Conservation (phyloP, 1,140 invertebrate species). For the Hyphantria cunea region DNA sequence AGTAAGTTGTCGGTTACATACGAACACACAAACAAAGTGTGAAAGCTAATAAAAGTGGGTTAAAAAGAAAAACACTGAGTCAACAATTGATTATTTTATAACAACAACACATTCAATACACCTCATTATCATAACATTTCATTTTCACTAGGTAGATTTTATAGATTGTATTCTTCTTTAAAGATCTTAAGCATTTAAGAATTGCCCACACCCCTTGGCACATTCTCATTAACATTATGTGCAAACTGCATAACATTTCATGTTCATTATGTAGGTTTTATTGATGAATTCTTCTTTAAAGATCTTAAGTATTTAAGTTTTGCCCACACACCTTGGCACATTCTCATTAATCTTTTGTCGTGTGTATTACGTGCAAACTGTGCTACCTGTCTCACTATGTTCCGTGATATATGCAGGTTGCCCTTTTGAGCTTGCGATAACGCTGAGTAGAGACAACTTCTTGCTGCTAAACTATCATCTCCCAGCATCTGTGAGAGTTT, state of each 20-base stretch:
- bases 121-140: too few species aligned
- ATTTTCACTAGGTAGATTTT: too few species aligned
- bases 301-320: conserved; percentile 86
- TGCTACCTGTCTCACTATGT: conserved; percentile 86
- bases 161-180: conserved; percentile 40
- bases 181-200: conserved; percentile 83
- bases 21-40: too few species aligned
- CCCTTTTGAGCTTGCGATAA: conserved; percentile 93
- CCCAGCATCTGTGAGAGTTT: conserved; percentile 89
- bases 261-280: conserved; percentile 6
- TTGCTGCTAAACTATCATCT: conserved; percentile 89
- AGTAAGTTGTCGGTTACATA: too few species aligned
- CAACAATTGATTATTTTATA: too few species aligned
- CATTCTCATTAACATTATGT: conserved; percentile 88
- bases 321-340: conserved; percentile 93
- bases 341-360: conserved; percentile 86
- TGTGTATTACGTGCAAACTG: conserved; percentile 80
- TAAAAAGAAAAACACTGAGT: too few species aligned
- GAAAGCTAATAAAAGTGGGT: too few species aligned
- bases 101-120: too few species aligned
- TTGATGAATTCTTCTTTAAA: conserved; percentile 36
- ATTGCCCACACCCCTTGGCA: conserved; percentile 93
- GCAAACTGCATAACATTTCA: too few species aligned
- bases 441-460: conserved; percentile 93
- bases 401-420: conserved; percentile 84